Base-by-base conservation (phyloP, 2,797 vertebrate species). In the Leptatherina wallacei region DNA sequence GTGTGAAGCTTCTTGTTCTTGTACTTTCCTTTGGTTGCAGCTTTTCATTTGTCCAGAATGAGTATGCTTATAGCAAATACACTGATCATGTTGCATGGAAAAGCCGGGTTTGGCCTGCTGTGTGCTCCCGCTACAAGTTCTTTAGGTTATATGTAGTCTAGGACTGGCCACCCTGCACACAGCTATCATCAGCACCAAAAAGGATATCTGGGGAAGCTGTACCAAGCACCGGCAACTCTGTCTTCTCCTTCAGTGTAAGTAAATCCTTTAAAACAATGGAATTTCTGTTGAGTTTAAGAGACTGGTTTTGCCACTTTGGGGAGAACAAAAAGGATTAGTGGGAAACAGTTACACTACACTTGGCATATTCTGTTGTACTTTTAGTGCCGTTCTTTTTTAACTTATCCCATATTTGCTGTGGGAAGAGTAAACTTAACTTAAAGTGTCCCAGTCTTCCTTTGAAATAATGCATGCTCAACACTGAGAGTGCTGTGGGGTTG, bases 101-200 rank as follows among this genome's bases (percentile, higher is more conserved):
- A 93, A 88, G 87, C 78, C 75, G 72, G 54, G 56, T 80, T 84
- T 29, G 70, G 78, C 83, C 69, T 79, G 65, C 69, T 67, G 44
- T 82, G 69, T 77, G 56, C 65, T 85, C 30, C 71, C 7, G 59
- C 71, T 84, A 70, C 77, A 73, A 71, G 69, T 82, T 85, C 81
- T 75, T 75, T 80, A 75, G 84, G 85, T 88, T 93, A 92, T 93
- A 91, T 94, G 91, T 92, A 92, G 89, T 85, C 64, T 70, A 65
- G 65, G 81, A 79, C 79, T 75, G 85, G 77, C 82, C 73, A 64
- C 61, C 55, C 66, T 84, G 70, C 76, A 65, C 81, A 74, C 81
- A 78, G 68, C 82, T 78, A 83, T 81, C 89, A 85, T 88, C 89
- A 89, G 82, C 78, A 88, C 79, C 83, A 78, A 82, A 85, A 84